phyloP scores from a whole-genome alignment of 2,888 invertebrate species.

The Deilephila porcellus region DNA sequence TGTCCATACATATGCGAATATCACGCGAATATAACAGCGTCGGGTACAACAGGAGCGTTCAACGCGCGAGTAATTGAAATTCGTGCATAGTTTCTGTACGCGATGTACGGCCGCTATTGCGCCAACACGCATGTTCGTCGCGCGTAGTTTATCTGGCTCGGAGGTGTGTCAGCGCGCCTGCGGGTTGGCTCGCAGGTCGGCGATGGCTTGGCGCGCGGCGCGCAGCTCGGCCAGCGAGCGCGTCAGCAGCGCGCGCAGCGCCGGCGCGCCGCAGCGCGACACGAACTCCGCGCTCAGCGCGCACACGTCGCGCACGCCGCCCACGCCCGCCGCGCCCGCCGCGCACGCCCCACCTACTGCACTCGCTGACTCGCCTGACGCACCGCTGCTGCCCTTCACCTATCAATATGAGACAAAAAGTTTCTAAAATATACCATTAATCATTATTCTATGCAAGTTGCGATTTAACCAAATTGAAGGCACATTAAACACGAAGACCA shows the following conservation, averaged over 20 bases:
- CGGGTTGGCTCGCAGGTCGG: constrained; percentile 81
- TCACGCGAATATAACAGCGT: too few species aligned
- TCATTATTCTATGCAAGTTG: too few species aligned
- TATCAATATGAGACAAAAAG: neutral
- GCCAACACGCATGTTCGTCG: constrained; percentile 81
- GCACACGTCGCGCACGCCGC: constrained; percentile 30
- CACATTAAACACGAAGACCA: too few species aligned
- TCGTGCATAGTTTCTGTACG: too few species aligned
- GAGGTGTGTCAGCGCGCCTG: neutral
- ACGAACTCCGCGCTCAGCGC: constrained; percentile 36
- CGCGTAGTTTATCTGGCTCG: neutral
- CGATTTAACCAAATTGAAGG: too few species aligned
- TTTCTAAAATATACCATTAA: too few species aligned
- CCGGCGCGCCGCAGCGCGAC: constrained; percentile 46
- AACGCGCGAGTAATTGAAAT: too few species aligned
- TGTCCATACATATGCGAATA: too few species aligned
- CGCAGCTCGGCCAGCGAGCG: constrained; percentile 41
- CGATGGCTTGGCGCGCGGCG: constrained; percentile 82
- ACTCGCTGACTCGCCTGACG: neutral
- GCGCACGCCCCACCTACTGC: constrained; percentile 26
- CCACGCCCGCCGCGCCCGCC: constrained; percentile 29
- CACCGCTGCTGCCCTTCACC: neutral
- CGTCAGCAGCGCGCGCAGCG: constrained; percentile 41
- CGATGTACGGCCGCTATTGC: too few species aligned
- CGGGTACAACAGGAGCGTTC: too few species aligned